Conservation (phyloP, 1,140 invertebrate species). For the Anoplolepis gracilipes region DNA sequence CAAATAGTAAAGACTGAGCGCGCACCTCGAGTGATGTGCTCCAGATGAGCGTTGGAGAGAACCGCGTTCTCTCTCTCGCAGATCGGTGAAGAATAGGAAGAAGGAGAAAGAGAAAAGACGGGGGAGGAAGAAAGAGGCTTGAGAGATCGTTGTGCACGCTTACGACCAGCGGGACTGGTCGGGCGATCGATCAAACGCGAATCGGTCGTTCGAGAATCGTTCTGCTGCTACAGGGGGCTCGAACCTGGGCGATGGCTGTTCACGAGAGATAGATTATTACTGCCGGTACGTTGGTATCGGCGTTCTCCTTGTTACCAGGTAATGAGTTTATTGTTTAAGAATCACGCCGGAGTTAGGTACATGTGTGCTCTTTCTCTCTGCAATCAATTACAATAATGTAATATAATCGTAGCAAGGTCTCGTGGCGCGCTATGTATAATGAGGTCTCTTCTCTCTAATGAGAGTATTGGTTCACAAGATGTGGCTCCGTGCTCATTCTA, state of each 20-base stretch:
- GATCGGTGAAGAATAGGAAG: slow-evolving; percentile 30
- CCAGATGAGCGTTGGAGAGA: slow-evolving; percentile 47
- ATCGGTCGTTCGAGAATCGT: slow-evolving; percentile 69
- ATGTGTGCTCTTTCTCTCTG: slow-evolving; percentile 68
- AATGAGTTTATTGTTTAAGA: slow-evolving; percentile 84
- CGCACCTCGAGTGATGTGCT: slow-evolving; percentile 43
- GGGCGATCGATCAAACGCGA: slow-evolving; percentile 74
- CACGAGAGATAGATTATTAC: slow-evolving; percentile 73
- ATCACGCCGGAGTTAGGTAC: slow-evolving; percentile 75
- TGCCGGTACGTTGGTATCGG: slow-evolving; percentile 65
- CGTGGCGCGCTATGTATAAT: slow-evolving; percentile 75
- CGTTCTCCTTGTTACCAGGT: slow-evolving; percentile 72
- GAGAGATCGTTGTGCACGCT: slow-evolving; percentile 56
- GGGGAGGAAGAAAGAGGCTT: not conserved
- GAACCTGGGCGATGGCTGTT: slow-evolving; percentile 12
- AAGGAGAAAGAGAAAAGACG: slow-evolving; percentile 47
- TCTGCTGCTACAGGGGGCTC: slow-evolving; percentile 40
- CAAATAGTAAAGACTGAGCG: slow-evolving; percentile 64
- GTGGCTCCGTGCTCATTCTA: slow-evolving; percentile 9
- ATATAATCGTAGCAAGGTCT: slow-evolving; percentile 80
- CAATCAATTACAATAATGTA: slow-evolving; percentile 84
- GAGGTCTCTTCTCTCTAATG: slow-evolving; percentile 79
- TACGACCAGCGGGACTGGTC: slow-evolving; percentile 65
- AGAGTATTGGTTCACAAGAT: slow-evolving; percentile 71
- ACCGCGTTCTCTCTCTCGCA: too few relatives aligned